Conservation (phyloP, 2,888 invertebrate genomes). For the Heliconius erato region DNA sequence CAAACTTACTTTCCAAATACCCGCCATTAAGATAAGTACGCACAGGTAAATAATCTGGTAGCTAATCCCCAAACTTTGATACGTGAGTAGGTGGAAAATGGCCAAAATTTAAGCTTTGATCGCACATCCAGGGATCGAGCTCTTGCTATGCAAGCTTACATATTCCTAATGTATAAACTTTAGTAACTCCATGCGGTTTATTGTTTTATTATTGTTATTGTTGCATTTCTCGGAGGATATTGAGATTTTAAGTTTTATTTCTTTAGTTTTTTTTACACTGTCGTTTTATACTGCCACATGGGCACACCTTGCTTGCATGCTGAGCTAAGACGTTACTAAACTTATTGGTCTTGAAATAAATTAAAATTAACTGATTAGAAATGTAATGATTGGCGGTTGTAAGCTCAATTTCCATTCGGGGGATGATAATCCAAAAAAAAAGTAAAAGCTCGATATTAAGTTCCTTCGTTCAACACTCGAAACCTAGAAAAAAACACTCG, state of each 20-base stretch:
- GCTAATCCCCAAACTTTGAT: constrained; percentile 35
- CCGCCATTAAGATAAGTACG: constrained; percentile 39
- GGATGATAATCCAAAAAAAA: not conserved
- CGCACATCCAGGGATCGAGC: constrained; percentile 17
- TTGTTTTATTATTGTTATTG: not conserved
- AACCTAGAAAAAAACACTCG: no score
- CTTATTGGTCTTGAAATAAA: not conserved
- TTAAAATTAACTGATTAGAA: not conserved
- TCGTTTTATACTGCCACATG: not conserved
- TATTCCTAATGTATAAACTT: constrained; percentile 25
- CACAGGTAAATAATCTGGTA: constrained; percentile 37
- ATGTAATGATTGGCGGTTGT: not conserved
- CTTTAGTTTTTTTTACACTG: not conserved
- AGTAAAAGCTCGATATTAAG: no score
- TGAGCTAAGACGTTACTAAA: not conserved
- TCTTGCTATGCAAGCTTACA: constrained; percentile 20
- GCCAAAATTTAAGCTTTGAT: constrained; percentile 31
- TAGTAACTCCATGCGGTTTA: not conserved
- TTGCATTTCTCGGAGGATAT: not conserved
- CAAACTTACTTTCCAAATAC: constrained; percentile 10
- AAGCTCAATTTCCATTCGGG: not conserved
- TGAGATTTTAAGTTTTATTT: not conserved
- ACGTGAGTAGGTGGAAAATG: constrained; percentile 35
- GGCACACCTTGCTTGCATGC: not conserved
- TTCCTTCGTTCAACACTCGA: no score